Base-by-base conservation (phyloP, 2,113 vertebrate genomes). In the Xenopus borealis region DNA sequence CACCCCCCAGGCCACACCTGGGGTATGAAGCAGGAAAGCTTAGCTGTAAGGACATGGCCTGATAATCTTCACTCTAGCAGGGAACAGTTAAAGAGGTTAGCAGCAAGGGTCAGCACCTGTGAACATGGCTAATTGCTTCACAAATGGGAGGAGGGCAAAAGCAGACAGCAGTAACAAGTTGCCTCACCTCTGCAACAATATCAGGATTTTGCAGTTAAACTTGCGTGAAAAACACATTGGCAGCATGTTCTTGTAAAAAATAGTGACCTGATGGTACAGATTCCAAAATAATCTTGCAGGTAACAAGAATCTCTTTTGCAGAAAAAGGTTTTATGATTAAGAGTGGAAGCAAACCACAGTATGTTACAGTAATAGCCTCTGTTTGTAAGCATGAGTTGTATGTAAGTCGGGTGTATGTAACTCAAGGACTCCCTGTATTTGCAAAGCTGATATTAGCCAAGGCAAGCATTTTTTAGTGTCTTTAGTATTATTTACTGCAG, bases 121-220 rank as follows among this genome's bases (percentile, higher is more conserved):
- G 86, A 90, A 87, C 86, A 85, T 86, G 83, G 83, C 75, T 89
- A 91, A 91, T 88, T 88, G 88, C 84, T 81, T 71, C 77, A 82
- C 83, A 83, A 85, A 0, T 17, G 83, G 87, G 88, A 87, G 85
- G 86, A 81, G 86, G 88, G 84, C 85, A 85, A 89, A 86, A 85
- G 88, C 79, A 86, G 83, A 80, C 79, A 86, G 81, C 81, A 86
- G 86, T 81, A 83, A 84, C 82, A 76, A 88, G 80, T 63, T 30
- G 12, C 65, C 85, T 84, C 58, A 81, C 80, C 69, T 79, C 84
- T 88, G 88, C 88, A 90, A 85, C 79, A 87, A 61, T 20, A 83
- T 85, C 84, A 89, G 30, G 23, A 16, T 55, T 3, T 9, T 55
- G 17, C 17, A 16, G 3, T 16, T 50, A 50, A 7, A n/a, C 64